phyloP scores from a whole-genome alignment of 2,888 invertebrate genomes.

The Drosophila cognata region DNA sequence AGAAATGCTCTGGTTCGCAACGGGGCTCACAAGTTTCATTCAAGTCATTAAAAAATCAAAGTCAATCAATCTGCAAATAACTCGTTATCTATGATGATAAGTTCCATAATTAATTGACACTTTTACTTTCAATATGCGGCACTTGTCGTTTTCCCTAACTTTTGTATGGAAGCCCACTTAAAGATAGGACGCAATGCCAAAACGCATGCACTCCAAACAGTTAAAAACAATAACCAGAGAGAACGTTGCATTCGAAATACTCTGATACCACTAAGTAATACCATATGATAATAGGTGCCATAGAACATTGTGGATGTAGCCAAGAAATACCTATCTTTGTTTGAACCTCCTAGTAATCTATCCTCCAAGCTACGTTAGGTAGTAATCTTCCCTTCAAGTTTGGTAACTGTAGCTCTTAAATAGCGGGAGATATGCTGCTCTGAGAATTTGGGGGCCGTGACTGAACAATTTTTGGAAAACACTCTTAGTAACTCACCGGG shows the following conservation, averaged over 20 bases:
- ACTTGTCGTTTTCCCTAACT: conserved; percentile 10
- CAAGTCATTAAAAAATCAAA: conserved; percentile 13
- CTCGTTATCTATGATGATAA: conserved; percentile 25
- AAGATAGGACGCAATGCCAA: conserved; percentile 12
- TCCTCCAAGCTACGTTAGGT: neutral
- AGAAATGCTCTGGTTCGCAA: neutral
- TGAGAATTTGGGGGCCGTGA: too few species aligned
- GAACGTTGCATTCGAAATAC: neutral
- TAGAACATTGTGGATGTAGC: neutral
- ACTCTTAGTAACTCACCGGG: too few species aligned
- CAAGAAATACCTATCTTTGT: neutral
- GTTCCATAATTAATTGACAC: conserved; percentile 17
- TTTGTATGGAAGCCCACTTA: neutral
- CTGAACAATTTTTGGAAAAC: too few species aligned
- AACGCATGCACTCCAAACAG: neutral
- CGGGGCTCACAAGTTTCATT: neutral
- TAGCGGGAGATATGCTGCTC: too few species aligned
- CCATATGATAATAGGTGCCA: neutral
- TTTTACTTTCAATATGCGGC: conserved; percentile 26
- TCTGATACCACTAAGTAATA: neutral
- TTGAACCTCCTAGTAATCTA: neutral
- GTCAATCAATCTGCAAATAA: conserved; percentile 15
- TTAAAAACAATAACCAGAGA: neutral
- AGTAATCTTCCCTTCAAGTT: neutral
- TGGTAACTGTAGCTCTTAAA: neutral